Percentiles rank a stretch among this genome's conserved stretches.
Evolutionary conservation across 2,888 invertebrate genomes (phyloP).

Genomic region (Hipparchia sbordonii): DNA sequence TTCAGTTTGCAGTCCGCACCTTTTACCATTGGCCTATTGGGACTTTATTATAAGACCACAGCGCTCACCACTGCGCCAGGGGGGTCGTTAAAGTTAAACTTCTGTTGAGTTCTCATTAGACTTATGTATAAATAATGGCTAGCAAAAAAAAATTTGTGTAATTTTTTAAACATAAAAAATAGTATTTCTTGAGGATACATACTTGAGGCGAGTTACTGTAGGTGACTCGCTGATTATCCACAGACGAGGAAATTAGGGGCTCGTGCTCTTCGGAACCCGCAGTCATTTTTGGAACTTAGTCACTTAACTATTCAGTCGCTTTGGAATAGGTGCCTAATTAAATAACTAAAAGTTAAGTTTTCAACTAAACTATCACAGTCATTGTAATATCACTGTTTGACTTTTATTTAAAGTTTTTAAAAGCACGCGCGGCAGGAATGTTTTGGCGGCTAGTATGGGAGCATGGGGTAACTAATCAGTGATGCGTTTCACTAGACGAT

Average conservation of each 20-base stretch:
- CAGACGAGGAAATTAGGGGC: slow-evolving; percentile 73
- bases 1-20: too few species aligned
- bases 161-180: too few species aligned
- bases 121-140: too few species aligned
- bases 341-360: not conserved
- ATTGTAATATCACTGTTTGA: slow-evolving; percentile 5
- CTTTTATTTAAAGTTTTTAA: not conserved
- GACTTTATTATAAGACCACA: too few species aligned
- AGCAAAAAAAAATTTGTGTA: too few species aligned
- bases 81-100: too few species aligned
- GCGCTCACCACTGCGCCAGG: too few species aligned
- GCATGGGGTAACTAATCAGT: not conserved
- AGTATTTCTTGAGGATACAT: slow-evolving; percentile 40
- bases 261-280: slow-evolving; percentile 76
- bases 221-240: slow-evolving; percentile 71
- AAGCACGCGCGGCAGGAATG: slow-evolving; percentile 6
- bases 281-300: slow-evolving; percentile 60
- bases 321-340: not conserved
- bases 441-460: not conserved
- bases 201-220: slow-evolving; percentile 70
- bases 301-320: not conserved
- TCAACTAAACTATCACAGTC: slow-evolving; percentile 7
- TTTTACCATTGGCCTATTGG: too few species aligned
- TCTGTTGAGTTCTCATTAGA: too few species aligned
- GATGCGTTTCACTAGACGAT: slow-evolving; percentile 10